Evolutionary conservation across 2,113 vertebrate genomes (phyloP).

Genomic region (Panthera tigris): DNA sequence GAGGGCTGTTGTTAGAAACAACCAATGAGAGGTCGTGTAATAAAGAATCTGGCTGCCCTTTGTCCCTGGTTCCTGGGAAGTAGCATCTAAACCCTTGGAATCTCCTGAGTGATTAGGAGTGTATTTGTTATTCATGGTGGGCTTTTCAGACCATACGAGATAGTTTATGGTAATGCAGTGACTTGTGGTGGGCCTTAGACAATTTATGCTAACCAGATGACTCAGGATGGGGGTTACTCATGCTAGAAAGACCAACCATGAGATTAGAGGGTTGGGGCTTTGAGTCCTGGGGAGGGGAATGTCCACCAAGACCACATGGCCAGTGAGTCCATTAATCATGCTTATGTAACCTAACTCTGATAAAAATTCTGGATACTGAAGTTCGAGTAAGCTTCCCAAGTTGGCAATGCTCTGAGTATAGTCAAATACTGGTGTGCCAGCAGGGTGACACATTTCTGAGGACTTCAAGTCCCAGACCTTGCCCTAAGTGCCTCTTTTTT

Average conservation of each 20-base stretch:
- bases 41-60: background rate
- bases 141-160: background rate
- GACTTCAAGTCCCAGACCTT: background rate
- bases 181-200: background rate
- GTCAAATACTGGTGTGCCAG: background rate
- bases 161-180: background rate
- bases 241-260: background rate
- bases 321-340: background rate
- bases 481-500: background rate
- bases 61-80: background rate
- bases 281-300: background rate
- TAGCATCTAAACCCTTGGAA: background rate
- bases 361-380: background rate
- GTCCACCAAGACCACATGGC: background rate
- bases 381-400: background rate
- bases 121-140: background rate
- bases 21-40: background rate
- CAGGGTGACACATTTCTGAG: background rate
- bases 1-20: background rate
- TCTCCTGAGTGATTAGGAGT: background rate
- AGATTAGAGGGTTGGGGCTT: background rate
- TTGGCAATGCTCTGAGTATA: background rate
- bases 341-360: background rate
- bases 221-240: background rate
- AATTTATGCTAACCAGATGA: background rate